Base-by-base conservation (phyloP, 1,140 invertebrate genomes). In the Linepithema humile region DNA sequence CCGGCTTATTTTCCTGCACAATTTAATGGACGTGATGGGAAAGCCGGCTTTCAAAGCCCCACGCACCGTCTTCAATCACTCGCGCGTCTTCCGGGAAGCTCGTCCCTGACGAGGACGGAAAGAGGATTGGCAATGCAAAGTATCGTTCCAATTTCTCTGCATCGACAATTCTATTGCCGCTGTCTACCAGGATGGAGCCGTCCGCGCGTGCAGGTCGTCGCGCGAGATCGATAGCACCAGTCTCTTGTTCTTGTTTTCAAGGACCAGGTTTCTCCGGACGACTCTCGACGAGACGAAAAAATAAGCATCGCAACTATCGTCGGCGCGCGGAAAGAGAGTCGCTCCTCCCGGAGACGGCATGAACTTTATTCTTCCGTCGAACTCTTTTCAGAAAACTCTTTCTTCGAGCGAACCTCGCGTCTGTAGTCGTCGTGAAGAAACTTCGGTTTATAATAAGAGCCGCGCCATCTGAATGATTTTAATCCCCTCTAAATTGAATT, bases 121-220 rank as follows among this genome's bases (percentile, higher is more conserved):
- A 55, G 48, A 29, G 12, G 3, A 55, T 80, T 55, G 48, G 35
- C 75, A 32, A 70, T 70, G 75, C 75, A 80, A 80, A 80, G 45
- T 70, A 70, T 80, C n/a, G 62, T 26, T 40, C 12, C 62, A 70
- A 80, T 80, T 80, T 80, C 75, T 80, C 75, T 40, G 64, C 50
- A 43, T 80, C 64, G 48, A 70, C 64, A 80, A 59, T 70, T 20
- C 48, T 67, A 69, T 78, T 78, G 74, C 32, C 10, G 3, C 59
- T 20, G 59, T 23, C 40, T 65, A 29, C 50, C 62, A 78, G 62
- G 62, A 67, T 53, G 35, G 45, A 67, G 17, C 45, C 32, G 20
- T 78, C 2, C 35, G 57, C 15, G 23, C n/a, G 29, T 20, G 45
- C 57, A 7, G 20, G 15, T 29, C 43, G 43, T 45, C 43, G 65